Percentiles rank a stretch among this genome's conserved stretches.
Evolutionary conservation across 2,113 vertebrate species (phyloP).

Genomic region (Diadophis punctatus): DNA sequence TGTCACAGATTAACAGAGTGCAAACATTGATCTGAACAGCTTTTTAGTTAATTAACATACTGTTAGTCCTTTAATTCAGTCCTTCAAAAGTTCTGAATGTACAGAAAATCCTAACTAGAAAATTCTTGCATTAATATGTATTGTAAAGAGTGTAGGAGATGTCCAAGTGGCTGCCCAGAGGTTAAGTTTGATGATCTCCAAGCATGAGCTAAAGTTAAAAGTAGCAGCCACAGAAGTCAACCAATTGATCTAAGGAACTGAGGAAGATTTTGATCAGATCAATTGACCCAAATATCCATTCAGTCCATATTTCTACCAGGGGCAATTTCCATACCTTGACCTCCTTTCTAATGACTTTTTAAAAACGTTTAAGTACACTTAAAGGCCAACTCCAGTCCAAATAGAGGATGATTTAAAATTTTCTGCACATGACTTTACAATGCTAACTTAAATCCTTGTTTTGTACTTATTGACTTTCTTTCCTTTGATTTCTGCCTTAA

Average conservation of each 20-base stretch:
- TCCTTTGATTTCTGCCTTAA: neutral
- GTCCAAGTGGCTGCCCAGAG: neutral
- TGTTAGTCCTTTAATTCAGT: neutral
- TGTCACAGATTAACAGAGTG: neutral
- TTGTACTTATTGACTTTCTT: neutral
- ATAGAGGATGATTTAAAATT: neutral
- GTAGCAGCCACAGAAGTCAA: neutral
- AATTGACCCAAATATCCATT: neutral
- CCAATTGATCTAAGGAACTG: neutral
- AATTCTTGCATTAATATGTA: neutral
- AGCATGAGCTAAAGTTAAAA: neutral
- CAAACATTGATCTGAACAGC: neutral
- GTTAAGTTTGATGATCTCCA: neutral
- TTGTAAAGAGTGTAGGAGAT: neutral
- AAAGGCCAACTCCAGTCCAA: neutral
- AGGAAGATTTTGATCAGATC: neutral
- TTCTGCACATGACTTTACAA: neutral
- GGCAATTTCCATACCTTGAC: neutral
- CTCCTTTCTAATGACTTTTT: neutral
- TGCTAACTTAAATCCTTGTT: neutral
- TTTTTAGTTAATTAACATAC: neutral
- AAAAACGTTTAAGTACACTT: neutral
- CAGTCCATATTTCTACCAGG: neutral
- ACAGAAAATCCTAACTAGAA: neutral
- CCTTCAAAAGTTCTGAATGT: neutral